Conservation (phyloP, 2,797 vertebrate species). For the Notolepis coatsorum region DNA sequence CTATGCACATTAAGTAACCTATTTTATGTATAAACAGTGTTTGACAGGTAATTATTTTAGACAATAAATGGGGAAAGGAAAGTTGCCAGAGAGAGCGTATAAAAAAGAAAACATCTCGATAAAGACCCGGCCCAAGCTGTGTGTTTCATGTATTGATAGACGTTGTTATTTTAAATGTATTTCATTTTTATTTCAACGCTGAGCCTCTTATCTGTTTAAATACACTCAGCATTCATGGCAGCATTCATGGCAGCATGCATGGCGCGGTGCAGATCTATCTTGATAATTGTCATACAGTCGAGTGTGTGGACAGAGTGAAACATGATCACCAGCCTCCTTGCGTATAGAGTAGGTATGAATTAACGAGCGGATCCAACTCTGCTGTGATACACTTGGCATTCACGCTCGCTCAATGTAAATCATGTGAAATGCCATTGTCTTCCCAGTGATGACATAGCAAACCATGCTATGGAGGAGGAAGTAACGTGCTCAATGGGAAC, state of each 20-base stretch:
- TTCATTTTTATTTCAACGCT: constrained; percentile 55
- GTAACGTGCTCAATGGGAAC: constrained; percentile 42
- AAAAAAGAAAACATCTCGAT: constrained; percentile 21
- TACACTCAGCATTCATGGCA: constrained; percentile 26
- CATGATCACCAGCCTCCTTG: constrained; percentile 40
- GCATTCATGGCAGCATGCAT: neutral
- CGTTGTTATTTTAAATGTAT: constrained; percentile 50
- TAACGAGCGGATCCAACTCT: constrained; percentile 38
- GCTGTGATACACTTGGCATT: constrained; percentile 1
- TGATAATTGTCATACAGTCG: constrained; percentile 64
- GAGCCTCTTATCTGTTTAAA: constrained; percentile 51
- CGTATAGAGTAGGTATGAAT: constrained; percentile 26
- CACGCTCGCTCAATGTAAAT: constrained; percentile 32
- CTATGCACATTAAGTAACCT: constrained; percentile 69
- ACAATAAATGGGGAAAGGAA: constrained; percentile 55
- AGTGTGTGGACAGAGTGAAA: constrained; percentile 55
- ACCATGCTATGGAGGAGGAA: constrained; percentile 30
- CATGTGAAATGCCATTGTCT: constrained; percentile 39
- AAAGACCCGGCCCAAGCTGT: constrained; percentile 34
- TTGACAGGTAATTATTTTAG: constrained; percentile 74
- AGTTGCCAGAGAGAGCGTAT: constrained; percentile 27
- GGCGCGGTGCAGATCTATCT: constrained; percentile 58
- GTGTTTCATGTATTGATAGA: constrained; percentile 37
- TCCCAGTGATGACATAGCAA: constrained; percentile 34
- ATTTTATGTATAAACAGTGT: constrained; percentile 68